Evolutionary conservation across 2,888 invertebrate genomes (phyloP).

Genomic region (Mythimna vitellina): DNA sequence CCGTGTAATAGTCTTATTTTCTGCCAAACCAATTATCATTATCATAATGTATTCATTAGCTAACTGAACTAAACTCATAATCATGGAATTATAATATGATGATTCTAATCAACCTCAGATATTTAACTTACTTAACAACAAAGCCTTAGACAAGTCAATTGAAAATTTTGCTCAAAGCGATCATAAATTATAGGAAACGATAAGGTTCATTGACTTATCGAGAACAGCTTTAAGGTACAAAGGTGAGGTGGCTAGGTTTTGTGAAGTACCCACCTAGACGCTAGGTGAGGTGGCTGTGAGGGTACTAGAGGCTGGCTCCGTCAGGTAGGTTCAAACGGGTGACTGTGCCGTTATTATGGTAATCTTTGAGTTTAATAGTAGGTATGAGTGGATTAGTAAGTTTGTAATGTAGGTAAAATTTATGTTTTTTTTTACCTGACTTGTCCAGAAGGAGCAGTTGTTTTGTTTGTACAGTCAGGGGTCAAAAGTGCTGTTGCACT

Average conservation of each 20-base stretch:
- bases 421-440: too few species aligned
- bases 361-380: conserved; percentile 35
- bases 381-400: not conserved
- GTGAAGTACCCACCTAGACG: conserved; percentile 76
- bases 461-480: too few species aligned
- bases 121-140: not conserved
- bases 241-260: conserved; percentile 74
- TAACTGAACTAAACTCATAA: too few species aligned
- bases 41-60: too few species aligned
- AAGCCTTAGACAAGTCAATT: not conserved
- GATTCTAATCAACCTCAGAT: too few species aligned
- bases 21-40: too few species aligned
- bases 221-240: conserved; percentile 67
- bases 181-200: conserved; percentile 24
- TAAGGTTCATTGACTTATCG: conserved; percentile 71
- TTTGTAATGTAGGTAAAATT: not conserved
- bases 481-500: too few species aligned
- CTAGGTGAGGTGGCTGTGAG: conserved; percentile 61
- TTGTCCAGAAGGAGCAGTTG: too few species aligned
- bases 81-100: too few species aligned
- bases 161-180: conserved; percentile 11
- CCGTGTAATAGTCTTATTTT: too few species aligned
- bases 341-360: conserved; percentile 60
- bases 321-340: conserved; percentile 62
- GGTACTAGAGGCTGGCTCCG: conserved; percentile 70